phyloP scores from a whole-genome alignment of 2,888 invertebrate species.

The Drosophila macrothrix region DNA sequence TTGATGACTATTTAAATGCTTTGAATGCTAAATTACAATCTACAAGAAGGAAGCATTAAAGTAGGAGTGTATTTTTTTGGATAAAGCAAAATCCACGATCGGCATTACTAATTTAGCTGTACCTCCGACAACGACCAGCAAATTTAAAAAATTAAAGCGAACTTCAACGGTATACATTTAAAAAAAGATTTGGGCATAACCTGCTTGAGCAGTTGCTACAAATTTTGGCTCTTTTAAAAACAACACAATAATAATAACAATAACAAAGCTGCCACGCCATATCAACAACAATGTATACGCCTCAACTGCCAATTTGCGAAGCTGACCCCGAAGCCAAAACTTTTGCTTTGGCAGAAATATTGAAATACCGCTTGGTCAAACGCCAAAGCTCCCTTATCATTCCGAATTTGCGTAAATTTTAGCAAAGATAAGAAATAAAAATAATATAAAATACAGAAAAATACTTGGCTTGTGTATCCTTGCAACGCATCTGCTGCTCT shows the following conservation, averaged over 20 bases:
- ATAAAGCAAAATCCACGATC: neutral
- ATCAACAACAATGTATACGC: constrained; percentile 43
- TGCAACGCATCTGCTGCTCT: constrained; percentile 42
- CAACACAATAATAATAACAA: constrained; percentile 58
- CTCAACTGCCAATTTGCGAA: constrained; percentile 66
- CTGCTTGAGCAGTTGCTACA: constrained; percentile 8
- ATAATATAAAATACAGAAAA: constrained; percentile 27
- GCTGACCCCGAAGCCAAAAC: constrained; percentile 30
- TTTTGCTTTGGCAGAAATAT: constrained; percentile 53
- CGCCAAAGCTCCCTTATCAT: constrained; percentile 39
- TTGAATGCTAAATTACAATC: neutral
- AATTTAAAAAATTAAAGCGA: neutral
- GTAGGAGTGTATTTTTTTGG: neutral
- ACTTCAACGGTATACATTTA: neutral
- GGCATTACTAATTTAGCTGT: constrained; percentile 6
- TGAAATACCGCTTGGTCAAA: constrained; percentile 56
- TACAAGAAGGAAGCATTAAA: too few relatives aligned
- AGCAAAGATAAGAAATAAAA: constrained; percentile 47
- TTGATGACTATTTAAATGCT: neutral
- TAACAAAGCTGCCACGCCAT: constrained; percentile 31
- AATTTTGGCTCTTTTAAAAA: neutral
- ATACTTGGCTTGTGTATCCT: constrained; percentile 52
- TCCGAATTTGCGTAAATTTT: constrained; percentile 69
- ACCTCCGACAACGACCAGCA: constrained; percentile 11
- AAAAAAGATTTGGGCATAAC: constrained; percentile 8